Base-by-base conservation (phyloP, 2,113 vertebrate species). In the Xyliphius kryptos region DNA sequence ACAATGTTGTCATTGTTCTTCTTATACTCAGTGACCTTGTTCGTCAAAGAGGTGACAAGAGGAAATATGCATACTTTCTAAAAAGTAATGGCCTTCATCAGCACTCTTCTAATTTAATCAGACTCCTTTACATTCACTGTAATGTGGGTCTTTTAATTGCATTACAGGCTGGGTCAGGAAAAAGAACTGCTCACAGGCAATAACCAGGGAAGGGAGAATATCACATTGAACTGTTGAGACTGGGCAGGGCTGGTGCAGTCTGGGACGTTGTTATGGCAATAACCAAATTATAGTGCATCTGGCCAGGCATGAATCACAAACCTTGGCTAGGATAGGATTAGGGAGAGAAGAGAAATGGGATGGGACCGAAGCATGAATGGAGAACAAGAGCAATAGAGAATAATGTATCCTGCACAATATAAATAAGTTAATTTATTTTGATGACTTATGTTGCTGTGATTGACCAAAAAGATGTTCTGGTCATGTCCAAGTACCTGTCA, bases 271-370 rank as follows among this genome's bases (percentile, higher is more conserved):
- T 75, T 69, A 77, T 77, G 69, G 73, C 61, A 62, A 62, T 77
- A 77, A 75, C 61, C 52, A 65, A 66, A 77, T 77, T 77, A 75
- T 49, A 47, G 63, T 57, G 65, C 66, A 74, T 73, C 76, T 77
- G 73, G 64, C 50, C 73, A 64, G 61, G 73, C 67, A 73, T 75
- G 63, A 58, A 32, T 63, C 49, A 46, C 63, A 60, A 67, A 68
- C 40, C 38, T 20, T 51, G 44, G 67, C 46, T 40, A 60, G 50
- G 44, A 52, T 58, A 57, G 15, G 55, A 64, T 37, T 61, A 61
- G 56, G 48, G 57, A 50, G 63, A 32, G 15, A 47, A 61, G 40
- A 59, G 36, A 46, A 54, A 56, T 55, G 57, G 40, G 32, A 19
- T 43, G 47, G 41, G 64, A 59, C 64, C 61, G 56, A 40, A 37